Conservation (phyloP, 2,888 invertebrate genomes). For the Tachystola acroxantha region DNA sequence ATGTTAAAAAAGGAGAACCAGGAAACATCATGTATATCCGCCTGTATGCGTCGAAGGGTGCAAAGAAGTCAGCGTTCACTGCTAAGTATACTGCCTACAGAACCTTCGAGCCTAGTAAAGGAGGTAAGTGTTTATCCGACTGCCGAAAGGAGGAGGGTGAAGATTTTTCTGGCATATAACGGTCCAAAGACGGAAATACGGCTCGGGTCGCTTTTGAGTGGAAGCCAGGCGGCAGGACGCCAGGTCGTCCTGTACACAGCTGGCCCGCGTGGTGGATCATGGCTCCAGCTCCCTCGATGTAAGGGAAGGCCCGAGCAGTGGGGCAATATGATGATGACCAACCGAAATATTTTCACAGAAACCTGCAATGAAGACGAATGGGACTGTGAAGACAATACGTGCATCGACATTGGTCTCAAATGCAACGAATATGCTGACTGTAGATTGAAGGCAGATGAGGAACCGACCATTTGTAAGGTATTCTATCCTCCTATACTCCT, state of each 20-base stretch:
- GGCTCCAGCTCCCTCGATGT: too few relatives aligned
- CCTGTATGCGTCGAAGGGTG: constrained; percentile 81
- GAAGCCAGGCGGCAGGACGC: too few relatives aligned
- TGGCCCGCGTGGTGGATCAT: too few relatives aligned
- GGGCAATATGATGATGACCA: too few relatives aligned
- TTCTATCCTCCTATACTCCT: too few relatives aligned
- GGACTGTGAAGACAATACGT: constrained; percentile 92
- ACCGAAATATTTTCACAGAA: constrained; percentile 26
- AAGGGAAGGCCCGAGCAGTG: too few relatives aligned
- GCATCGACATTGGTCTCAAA: constrained; percentile 76
- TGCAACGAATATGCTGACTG: constrained; percentile 90
- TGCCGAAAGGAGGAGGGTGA: too few relatives aligned
- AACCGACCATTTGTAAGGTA: constrained; percentile 60
- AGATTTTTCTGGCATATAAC: too few relatives aligned
- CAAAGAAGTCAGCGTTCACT: constrained; percentile 77
- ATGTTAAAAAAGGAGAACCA: constrained; percentile 28
- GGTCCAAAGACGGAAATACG: too few relatives aligned
- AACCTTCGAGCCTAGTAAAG: constrained; percentile 35
- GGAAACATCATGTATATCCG: constrained; percentile 85
- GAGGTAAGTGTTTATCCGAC: constrained; percentile 16
- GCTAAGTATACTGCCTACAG: constrained; percentile 88
- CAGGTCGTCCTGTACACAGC: too few relatives aligned
- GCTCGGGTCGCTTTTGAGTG: too few relatives aligned
- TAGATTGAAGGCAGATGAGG: constrained; percentile 89
- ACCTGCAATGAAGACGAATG: constrained; percentile 80